Base-by-base conservation (phyloP, 2,888 invertebrate genomes). In the Ectemnius lituratus region DNA sequence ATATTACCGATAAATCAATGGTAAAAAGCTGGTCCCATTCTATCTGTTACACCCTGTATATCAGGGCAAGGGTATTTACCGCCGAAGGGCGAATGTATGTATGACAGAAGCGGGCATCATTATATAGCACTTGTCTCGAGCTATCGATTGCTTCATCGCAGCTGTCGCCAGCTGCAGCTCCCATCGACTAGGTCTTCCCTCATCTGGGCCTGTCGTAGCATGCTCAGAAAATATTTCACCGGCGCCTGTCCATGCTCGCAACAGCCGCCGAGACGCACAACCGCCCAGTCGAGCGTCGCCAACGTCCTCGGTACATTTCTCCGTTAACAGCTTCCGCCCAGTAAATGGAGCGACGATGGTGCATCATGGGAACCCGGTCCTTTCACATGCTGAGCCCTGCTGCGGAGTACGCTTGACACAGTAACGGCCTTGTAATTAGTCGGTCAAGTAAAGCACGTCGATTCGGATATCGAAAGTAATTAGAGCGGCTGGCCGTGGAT, bases 341-440 rank as follows among this genome's bases (percentile, higher is more conserved):
- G 11, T 37, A 37, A 37, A 37, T 37, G 11, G 37, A 37, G 37
- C 37, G 37, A 37, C 8, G 37, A 2, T 37, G 37, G 11, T 37
- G 37, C 37, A 37, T 8, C 37, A 37, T 37, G 37, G 37, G 0
- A 37, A 11, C 37, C 37, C 8, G 11, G 37, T 37, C 37, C 37
- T 37, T 37, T 37, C 37, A 23, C 23, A 23, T 23, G 2, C 2
- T 23, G 23, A 23, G 23, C 23, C 23, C 23, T 23, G 2, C 2
- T 23, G 37, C 37, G 6, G 8, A 37, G 37, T 37, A 11, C 11
- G 37, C 23, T 23, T 37, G 11, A 37, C 37, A 37, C 8, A 52
- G n/a, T 52, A n/a, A n/a, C 16, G 16, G 52, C 4, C 14, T 45
- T 28, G 62, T 74, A 71, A 71, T 71, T 71, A 66, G 66, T 46